Base-by-base conservation (phyloP, 2,113 vertebrate genomes). In the Myrmecobius fasciatus region DNA sequence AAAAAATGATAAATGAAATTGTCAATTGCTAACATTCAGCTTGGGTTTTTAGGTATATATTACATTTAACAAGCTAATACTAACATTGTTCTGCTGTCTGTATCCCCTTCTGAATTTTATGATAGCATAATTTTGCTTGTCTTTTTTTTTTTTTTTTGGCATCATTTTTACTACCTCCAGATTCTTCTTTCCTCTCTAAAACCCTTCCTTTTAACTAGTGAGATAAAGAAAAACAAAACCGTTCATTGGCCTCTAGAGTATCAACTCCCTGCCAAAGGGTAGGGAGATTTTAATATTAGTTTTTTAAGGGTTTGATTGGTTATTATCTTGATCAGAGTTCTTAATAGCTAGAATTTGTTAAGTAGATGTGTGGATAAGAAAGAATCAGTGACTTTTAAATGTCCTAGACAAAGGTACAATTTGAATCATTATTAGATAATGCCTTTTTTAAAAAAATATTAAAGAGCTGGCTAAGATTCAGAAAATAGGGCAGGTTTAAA, bases 371-470 rank as follows among this genome's bases (percentile, higher is more conserved):
- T 89, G 89, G 90, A 75, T 20, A n/a, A 94, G 91, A n/a, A 54
- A 67, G 53, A 91, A 89, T 49, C 17, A 89, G 17, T 93, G 28
- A 89, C 43, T 96, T 96, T 95, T 51, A 52, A 53, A 88, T 75
- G 53, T 83, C 60, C 95, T 95, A 46, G 75, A 75, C 89, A 92
- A 89, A 51, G 43, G 11, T 48, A 6, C 9, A 52, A 53, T 51
- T 46, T 90, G 52, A 94, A 8, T 94, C 52, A 89, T 54, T 89
- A 48, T 48, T 83, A 90, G 14, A n/a, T 89, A 93, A 93, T 93
- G 25, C n/a, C 2, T 83, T 83, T 53, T 97, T 89, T 52, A 91
- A 91, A 96, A 88, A 90, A 9, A 88, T n/a, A n/a, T 8, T 92
- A 47, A 67, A 8, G 75, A 83, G 46, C 67, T 7, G 47, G 46